Percentiles rank a stretch among this genome's conserved stretches.
Conservation (phyloP, 2,888 invertebrate genomes). For the Thymelicus lineola region DNA sequence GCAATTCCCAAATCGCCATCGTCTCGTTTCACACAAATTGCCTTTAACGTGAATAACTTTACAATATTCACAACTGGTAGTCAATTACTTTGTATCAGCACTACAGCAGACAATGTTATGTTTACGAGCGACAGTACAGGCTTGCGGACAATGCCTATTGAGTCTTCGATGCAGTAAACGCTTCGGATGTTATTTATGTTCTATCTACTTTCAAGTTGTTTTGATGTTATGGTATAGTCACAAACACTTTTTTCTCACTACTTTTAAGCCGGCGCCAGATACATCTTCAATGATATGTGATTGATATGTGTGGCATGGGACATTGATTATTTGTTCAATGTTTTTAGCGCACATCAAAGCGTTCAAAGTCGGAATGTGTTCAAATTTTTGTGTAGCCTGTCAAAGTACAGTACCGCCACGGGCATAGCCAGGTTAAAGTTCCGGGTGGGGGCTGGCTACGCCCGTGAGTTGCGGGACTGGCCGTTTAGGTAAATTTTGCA, state of each 20-base stretch:
- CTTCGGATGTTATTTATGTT: slow-evolving; percentile 41
- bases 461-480: no score
- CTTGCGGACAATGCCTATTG: slow-evolving; percentile 50
- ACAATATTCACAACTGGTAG: slow-evolving; percentile 8
- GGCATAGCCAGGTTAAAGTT: no score
- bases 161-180: slow-evolving; percentile 43
- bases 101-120: slow-evolving; percentile 43
- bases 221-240: slow-evolving; percentile 25
- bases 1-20: no score
- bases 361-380: no score
- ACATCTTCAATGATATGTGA: no score
- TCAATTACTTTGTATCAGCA: slow-evolving; percentile 31
- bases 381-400: no score
- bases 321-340: no score
- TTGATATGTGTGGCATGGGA: no score
- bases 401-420: no score
- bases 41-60: slow-evolving; percentile 9
- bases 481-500: no score
- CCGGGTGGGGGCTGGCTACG: no score
- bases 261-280: background rate
- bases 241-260: background rate
- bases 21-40: background rate
- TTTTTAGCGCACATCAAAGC: no score
- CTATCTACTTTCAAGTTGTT: slow-evolving; percentile 18
- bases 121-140: slow-evolving; percentile 52